These are phyloP conservation scores for Stictonetta naevosa DNA, from an alignment of 2,113 vertebrate species.

Conservation along the genomic window DNA sequence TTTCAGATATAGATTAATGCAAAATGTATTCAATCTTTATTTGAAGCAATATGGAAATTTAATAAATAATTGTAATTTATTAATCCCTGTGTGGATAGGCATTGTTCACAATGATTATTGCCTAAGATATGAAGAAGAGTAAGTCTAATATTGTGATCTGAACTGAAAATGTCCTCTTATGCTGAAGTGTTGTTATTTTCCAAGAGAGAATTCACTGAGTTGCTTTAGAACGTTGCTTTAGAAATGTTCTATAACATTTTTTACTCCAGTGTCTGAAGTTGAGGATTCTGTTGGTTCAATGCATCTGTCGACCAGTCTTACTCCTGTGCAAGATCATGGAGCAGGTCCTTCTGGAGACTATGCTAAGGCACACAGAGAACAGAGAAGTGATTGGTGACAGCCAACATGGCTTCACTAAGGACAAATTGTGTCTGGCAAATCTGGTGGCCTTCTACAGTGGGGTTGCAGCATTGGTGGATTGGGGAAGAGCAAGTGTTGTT, in stretches of 20 bases:
- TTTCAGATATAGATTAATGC: constrained; percentile 24
- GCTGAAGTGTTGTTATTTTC: background rate
- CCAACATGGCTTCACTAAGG: too few species aligned
- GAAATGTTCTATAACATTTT: background rate
- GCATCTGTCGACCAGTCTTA: background rate
- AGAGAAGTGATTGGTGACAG: too few species aligned
- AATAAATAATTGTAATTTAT: constrained; percentile 33
- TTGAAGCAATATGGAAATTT: constrained; percentile 40
- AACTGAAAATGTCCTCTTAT: background rate
- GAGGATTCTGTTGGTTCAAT: background rate
- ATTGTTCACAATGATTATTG: background rate
- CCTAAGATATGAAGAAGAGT: background rate
- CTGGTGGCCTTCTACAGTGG: too few species aligned
- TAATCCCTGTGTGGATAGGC: background rate
- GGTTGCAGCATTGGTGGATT: too few species aligned
- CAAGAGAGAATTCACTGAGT: background rate
- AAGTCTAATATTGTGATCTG: background rate
- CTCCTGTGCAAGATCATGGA: background rate
- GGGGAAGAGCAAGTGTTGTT: too few species aligned
- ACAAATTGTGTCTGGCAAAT: too few species aligned
- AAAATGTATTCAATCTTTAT: constrained; percentile 14
- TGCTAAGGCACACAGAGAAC: background rate
- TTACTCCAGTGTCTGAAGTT: background rate
- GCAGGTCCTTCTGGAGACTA: background rate
- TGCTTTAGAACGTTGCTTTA: background rate